These are phyloP conservation scores for Ceryle rudis DNA, from an alignment of 2,797 vertebrate genomes.

Conservation along the genomic window DNA sequence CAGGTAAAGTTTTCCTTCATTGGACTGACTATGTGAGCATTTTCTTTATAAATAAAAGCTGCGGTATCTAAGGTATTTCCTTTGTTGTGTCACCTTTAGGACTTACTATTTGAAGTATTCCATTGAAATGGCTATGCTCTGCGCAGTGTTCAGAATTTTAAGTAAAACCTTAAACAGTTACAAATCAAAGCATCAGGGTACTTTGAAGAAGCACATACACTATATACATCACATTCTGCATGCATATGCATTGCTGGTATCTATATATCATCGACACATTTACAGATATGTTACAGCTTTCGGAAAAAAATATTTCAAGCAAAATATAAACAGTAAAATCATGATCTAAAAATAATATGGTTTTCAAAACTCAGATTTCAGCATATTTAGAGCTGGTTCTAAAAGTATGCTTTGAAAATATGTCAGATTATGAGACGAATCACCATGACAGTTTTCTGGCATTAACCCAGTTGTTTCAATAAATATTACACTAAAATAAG, in stretches of 20 bases:
- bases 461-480: background rate
- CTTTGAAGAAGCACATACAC: conserved; percentile 56
- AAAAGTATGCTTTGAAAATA: background rate
- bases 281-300: background rate
- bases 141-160: conserved; percentile 72
- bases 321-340: conserved; percentile 15
- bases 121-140: conserved; percentile 65
- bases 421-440: background rate
- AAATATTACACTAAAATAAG: background rate
- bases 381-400: background rate
- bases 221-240: conserved; percentile 34
- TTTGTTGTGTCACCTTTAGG: conserved; percentile 75
- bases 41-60: conserved; percentile 73
- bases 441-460: background rate
- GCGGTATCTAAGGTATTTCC: conserved; percentile 55
- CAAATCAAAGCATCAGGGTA: conserved; percentile 61
- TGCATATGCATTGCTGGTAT: conserved; percentile 32
- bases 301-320: conserved; percentile 16
- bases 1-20: conserved; percentile 44
- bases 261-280: background rate
- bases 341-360: background rate
- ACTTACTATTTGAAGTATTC: conserved; percentile 75
- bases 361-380: conserved; percentile 35
- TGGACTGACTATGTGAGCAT: conserved; percentile 40
- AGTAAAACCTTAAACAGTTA: conserved; percentile 75